phyloP scores from a whole-genome alignment of 2,797 vertebrate species.

The Anabacerthia variegaticeps region DNA sequence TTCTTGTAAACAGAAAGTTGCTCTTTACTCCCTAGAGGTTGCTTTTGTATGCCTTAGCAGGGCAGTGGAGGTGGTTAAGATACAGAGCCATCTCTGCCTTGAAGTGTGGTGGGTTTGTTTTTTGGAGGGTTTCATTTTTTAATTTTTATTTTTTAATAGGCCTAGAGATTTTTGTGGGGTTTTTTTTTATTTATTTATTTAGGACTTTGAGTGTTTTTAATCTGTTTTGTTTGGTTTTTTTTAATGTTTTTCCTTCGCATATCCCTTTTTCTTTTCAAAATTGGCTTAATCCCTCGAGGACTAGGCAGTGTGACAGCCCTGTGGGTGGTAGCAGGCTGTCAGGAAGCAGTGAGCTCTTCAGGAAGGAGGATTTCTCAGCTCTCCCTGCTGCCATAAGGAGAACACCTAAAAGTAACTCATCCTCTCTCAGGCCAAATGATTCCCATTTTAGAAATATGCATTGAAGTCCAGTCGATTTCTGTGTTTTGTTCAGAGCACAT shows the following conservation, averaged over 20 bases:
- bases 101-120: not conserved
- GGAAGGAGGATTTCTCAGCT: not conserved
- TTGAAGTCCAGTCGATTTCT: fast-evolving
- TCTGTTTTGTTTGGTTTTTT: not conserved
- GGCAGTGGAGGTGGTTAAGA: not conserved
- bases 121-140: not conserved
- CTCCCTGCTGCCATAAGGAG: not conserved
- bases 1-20: not conserved
- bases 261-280: not conserved
- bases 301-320: not conserved
- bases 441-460: not conserved
- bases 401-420: not conserved
- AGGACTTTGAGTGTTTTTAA: not conserved
- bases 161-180: not conserved
- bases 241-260: not conserved
- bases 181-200: not conserved
- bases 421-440: not conserved
- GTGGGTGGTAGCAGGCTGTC: not conserved
- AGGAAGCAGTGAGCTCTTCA: not conserved
- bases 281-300: not conserved
- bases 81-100: not conserved
- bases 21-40: not conserved
- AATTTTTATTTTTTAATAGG: not conserved
- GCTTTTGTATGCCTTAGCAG: not conserved
- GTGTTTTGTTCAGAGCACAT: not conserved